These are phyloP conservation scores for Drosophila littoralis DNA, from an alignment of 1,140 invertebrate genomes.

Conservation along the genomic window DNA sequence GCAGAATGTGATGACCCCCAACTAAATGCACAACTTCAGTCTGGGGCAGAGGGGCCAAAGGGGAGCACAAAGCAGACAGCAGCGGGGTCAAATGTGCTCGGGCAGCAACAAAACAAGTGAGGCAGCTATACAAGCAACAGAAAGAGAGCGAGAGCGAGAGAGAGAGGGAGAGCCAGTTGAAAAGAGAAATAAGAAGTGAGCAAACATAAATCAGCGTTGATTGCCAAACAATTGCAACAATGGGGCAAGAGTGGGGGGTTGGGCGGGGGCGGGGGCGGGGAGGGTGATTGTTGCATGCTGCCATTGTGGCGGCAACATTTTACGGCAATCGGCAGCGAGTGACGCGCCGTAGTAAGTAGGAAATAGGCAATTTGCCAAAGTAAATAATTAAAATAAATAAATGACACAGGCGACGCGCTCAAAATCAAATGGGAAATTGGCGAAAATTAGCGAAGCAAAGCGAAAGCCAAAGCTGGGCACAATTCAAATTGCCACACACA, in stretches of 20 bases:
- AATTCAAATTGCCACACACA: slow-evolving; percentile 33
- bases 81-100: slow-evolving; percentile 11
- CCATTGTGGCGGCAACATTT: slow-evolving; percentile 1
- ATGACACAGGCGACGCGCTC: slow-evolving; percentile 39
- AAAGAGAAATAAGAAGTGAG: slow-evolving; percentile 25
- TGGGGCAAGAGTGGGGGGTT: slow-evolving; percentile 8
- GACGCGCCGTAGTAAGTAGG: slow-evolving; percentile 52
- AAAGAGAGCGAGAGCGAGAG: neutral
- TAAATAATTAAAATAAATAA: slow-evolving; percentile 82
- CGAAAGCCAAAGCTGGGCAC: slow-evolving; percentile 34
- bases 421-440: slow-evolving; percentile 33
- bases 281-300: slow-evolving; percentile 1
- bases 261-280: neutral
- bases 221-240: slow-evolving; percentile 71
- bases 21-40: slow-evolving; percentile 2
- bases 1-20: slow-evolving; percentile 4
- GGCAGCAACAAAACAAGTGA: slow-evolving; percentile 3
- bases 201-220: slow-evolving; percentile 74
- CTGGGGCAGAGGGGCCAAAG: slow-evolving; percentile 4
- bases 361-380: slow-evolving; percentile 79
- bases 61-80: neutral
- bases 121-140: slow-evolving; percentile 14
- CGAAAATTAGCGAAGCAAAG: slow-evolving; percentile 22
- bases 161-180: neutral
- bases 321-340: slow-evolving; percentile 1